Evolutionary conservation across 2,888 invertebrate species (phyloP), one percentile per base, ranked within the genome.

Genomic region (Himalopsyche anomala): DNA sequence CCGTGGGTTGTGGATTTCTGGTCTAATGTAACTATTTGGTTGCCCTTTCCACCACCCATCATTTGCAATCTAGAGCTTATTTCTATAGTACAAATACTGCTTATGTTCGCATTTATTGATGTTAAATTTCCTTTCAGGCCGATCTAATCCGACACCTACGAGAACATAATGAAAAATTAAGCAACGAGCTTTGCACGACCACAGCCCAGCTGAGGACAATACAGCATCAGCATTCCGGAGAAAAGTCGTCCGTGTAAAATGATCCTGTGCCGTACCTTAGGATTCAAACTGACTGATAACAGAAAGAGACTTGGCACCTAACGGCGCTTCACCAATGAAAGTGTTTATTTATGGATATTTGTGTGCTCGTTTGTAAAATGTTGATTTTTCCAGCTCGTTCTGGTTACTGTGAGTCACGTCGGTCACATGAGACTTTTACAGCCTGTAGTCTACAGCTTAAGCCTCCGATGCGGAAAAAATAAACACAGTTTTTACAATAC

Each of bases 121-220:
- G 19, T 62, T 0, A 19, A 62, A 19, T 62, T 28, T 42, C 12
- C 45, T 85, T 87, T 81, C 89, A 93, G 92, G 95, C 96, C 42
- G 96, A 96, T 91, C 91, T 96, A 11, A 96, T 96, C 88, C 92
- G 94, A 89, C 95, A 95, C 90, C 91, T 96, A 85, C 94, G 94
- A 89, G 95, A 96, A 90, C 95, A 95, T 89, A 95, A 96, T 89
- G 93, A 93, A 45, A 94, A 94, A 89, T 91, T 96, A 74, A 94
- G 95, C 89, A 94, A 95, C 89, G 95, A 94, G 90, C 91, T 96
- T 89, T 94, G 95, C 92, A 91, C 93, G 86, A 90, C 95, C 89
- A 94, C 93, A 90, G 92, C 93, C 82, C 93, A 93, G 90, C 89
- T 93, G 85, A 92, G 91, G 84, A 89, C 90, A n/a, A 56, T 87